Evolutionary conservation across 2,888 invertebrate species (phyloP).

Genomic region (Ptilodon capucinus): DNA sequence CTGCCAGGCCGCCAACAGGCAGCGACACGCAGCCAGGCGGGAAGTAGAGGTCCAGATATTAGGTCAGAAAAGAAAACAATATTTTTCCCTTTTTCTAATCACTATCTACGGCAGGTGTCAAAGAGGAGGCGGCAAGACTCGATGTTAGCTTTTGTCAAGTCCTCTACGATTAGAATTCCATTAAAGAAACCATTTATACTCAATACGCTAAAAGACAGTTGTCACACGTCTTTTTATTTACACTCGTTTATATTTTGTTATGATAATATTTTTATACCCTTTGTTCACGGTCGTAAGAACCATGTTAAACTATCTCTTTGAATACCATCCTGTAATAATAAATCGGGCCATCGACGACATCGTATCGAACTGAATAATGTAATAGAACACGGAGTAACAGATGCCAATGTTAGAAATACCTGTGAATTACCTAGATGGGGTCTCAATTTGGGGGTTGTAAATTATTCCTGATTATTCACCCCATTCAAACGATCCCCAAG

Average conservation of each 20-base stretch:
- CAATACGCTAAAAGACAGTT: no score
- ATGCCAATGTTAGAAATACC: not conserved
- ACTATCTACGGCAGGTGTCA: no score
- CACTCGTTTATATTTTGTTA: no score
- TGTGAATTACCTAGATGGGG: slow-evolving; percentile 1
- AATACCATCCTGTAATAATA: not conserved
- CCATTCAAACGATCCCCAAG: not conserved
- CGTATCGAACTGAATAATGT: not conserved
- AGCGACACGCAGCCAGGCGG: slow-evolving; percentile 89
- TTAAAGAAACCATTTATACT: no score
- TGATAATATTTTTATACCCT: no score
- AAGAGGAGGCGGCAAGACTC: no score
- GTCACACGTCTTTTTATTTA: no score
- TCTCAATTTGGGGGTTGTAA: not conserved
- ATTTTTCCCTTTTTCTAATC: no score
- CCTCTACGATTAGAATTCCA: no score
- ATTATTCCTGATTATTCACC: not conserved
- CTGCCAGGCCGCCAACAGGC: slow-evolving; percentile 93
- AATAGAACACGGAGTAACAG: not conserved
- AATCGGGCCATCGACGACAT: not conserved
- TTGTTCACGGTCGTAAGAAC: no score
- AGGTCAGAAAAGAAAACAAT: slow-evolving; percentile 77
- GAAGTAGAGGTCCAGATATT: slow-evolving; percentile 89
- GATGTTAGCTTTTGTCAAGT: no score
- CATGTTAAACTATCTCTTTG: no score